These are phyloP conservation scores for Dendrocincla fuliginosa DNA, from an alignment of 2,797 vertebrate genomes.

Conservation along the genomic window DNA sequence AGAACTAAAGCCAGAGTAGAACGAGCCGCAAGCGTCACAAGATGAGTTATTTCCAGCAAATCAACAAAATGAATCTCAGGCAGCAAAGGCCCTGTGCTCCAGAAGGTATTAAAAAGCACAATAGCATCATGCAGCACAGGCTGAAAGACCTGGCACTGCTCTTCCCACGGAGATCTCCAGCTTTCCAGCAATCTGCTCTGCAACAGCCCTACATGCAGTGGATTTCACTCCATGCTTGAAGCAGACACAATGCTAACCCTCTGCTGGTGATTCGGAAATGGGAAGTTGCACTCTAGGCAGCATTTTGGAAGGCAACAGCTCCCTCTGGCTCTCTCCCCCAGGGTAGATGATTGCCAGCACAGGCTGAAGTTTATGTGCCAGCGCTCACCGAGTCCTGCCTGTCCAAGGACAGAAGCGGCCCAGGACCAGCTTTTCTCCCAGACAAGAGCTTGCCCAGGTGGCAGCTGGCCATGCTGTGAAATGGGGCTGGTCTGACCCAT, in stretches of 20 bases:
- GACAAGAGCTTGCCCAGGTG: background rate
- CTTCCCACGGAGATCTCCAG: background rate
- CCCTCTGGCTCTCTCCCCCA: background rate
- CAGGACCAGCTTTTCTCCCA: background rate
- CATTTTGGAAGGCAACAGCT: background rate
- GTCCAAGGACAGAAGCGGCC: background rate
- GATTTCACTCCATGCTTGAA: background rate
- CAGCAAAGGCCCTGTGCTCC: constrained; percentile 7
- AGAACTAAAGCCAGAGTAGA: constrained; percentile 4
- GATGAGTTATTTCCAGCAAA: constrained; percentile 18
- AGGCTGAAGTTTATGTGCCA: background rate
- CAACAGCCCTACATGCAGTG: background rate
- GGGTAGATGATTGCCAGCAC: background rate
- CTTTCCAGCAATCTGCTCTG: constrained; percentile 16
- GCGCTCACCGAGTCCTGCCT: background rate
- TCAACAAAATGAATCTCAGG: constrained; percentile 1
- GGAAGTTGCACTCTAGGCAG: background rate
- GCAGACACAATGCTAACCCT: background rate
- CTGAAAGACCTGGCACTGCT: background rate
- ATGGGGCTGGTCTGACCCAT: background rate
- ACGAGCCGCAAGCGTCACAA: background rate
- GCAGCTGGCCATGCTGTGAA: fast-evolving
- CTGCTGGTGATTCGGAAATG: background rate
- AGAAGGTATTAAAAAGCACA: constrained; percentile 28
- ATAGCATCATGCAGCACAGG: background rate